Evolutionary conservation across 2,797 vertebrate genomes (phyloP).

Genomic region (Acanthopagrus latus): DNA sequence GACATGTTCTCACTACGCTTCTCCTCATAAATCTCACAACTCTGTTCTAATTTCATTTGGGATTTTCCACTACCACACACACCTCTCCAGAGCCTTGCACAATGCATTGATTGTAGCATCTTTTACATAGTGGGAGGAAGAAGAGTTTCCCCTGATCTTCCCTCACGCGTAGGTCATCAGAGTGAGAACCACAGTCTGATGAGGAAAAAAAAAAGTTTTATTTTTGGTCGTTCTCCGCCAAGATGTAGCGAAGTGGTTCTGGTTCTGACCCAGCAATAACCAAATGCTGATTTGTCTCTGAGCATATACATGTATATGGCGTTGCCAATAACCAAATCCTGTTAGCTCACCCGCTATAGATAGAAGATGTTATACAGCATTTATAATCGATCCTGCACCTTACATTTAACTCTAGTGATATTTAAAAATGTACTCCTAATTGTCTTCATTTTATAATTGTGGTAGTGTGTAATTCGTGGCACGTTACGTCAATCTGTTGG

Average conservation of each 20-base stretch:
- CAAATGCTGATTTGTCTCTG: slow-evolving; percentile 82
- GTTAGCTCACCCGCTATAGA: slow-evolving; percentile 79
- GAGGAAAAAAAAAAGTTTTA: slow-evolving; percentile 37
- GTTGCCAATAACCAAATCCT: slow-evolving; percentile 86
- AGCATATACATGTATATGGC: slow-evolving; percentile 76
- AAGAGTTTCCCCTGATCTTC: slow-evolving; percentile 42
- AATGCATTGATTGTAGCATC: slow-evolving; percentile 77
- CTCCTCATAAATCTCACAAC: slow-evolving; percentile 56
- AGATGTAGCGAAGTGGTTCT: slow-evolving; percentile 77
- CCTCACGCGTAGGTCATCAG: slow-evolving; percentile 27
- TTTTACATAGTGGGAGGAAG: slow-evolving; percentile 45
- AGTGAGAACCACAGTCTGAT: slow-evolving; percentile 49
- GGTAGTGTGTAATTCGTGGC: slow-evolving; percentile 67
- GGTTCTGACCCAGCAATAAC: slow-evolving; percentile 81
- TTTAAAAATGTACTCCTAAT: slow-evolving; percentile 79
- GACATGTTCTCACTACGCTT: slow-evolving; percentile 55
- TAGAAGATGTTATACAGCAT: slow-evolving; percentile 80
- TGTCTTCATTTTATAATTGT: slow-evolving; percentile 74
- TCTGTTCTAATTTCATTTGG: slow-evolving; percentile 60
- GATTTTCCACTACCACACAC: slow-evolving; percentile 40
- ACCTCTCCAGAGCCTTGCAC: slow-evolving; percentile 72
- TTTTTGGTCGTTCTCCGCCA: slow-evolving; percentile 67
- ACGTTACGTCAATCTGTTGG: slow-evolving; percentile 63
- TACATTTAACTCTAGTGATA: slow-evolving; percentile 83
- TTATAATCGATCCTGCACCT: slow-evolving; percentile 86